phyloP scores from a whole-genome alignment of 2,113 vertebrate species.

The Empidonax traillii region DNA sequence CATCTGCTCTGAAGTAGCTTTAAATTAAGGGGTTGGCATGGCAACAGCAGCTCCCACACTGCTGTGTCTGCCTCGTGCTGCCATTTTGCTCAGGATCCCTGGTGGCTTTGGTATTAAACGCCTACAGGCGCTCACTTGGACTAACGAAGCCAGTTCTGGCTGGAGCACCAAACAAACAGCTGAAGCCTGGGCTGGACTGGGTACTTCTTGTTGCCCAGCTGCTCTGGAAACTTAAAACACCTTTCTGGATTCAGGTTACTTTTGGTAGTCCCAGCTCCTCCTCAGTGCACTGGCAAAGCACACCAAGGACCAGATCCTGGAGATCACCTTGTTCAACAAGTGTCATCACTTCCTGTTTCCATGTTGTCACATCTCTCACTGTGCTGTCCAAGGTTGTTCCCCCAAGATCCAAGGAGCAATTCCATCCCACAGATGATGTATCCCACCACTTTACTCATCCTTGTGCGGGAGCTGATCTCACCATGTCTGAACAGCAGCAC shows the following conservation, averaged over 20 bases:
- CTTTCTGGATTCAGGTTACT: not conserved
- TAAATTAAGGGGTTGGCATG: constrained; percentile 48
- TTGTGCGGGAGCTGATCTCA: not conserved
- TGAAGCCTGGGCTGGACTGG: not conserved
- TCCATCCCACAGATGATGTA: accelerated
- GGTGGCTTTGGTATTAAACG: not conserved
- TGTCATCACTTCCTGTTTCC: accelerated
- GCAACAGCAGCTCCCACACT: constrained; percentile 55
- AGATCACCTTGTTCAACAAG: not conserved
- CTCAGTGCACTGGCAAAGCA: accelerated
- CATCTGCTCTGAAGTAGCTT: not conserved
- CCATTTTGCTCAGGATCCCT: constrained; percentile 46
- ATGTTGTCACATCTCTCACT: not conserved
- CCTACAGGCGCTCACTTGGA: not conserved
- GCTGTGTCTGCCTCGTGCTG: constrained; percentile 29
- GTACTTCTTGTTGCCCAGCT: not conserved
- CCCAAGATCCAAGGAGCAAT: accelerated
- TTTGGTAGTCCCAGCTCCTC: not conserved
- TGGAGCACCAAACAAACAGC: not conserved
- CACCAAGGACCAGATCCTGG: not conserved
- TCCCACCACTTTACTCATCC: not conserved
- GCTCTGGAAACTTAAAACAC: not conserved
- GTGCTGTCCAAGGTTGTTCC: accelerated
- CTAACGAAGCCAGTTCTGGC: not conserved
- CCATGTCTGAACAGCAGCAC: not conserved